A percentile compares a stretch with the other conserved stretches of the same genome.
Conservation (phyloP, 2,113 vertebrate genomes). For the Capreolus pygargus region DNA sequence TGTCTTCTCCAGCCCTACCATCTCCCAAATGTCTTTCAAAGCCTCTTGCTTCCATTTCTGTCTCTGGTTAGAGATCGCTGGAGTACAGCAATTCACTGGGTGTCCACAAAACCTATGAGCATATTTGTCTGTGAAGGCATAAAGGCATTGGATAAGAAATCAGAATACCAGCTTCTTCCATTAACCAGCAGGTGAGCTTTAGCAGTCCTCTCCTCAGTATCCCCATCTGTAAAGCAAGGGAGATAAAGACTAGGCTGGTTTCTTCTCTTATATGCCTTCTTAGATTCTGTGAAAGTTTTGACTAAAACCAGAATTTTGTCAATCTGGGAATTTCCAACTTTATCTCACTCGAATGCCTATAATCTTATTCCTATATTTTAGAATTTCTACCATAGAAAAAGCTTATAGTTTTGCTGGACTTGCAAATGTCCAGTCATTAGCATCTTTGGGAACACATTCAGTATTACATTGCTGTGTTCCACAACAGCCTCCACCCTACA, state of each 20-base stretch:
- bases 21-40: neutral
- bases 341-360: neutral
- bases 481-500: neutral
- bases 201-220: neutral
- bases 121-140: neutral
- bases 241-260: neutral
- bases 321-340: neutral
- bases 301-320: neutral
- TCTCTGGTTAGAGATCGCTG: neutral
- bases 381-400: neutral
- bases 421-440: neutral
- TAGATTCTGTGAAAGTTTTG: neutral
- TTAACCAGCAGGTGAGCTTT: neutral
- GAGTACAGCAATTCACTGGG: neutral
- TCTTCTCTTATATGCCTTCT: neutral
- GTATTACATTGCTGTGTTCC: neutral
- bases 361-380: conserved; percentile 7
- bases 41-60: neutral
- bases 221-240: neutral
- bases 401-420: neutral
- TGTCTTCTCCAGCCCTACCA: neutral
- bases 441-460: neutral
- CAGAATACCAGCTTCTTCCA: neutral
- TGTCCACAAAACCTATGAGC: neutral
- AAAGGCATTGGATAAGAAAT: neutral